Base-by-base conservation (phyloP, 2,113 vertebrate genomes). In the Ceyx melanurus region DNA sequence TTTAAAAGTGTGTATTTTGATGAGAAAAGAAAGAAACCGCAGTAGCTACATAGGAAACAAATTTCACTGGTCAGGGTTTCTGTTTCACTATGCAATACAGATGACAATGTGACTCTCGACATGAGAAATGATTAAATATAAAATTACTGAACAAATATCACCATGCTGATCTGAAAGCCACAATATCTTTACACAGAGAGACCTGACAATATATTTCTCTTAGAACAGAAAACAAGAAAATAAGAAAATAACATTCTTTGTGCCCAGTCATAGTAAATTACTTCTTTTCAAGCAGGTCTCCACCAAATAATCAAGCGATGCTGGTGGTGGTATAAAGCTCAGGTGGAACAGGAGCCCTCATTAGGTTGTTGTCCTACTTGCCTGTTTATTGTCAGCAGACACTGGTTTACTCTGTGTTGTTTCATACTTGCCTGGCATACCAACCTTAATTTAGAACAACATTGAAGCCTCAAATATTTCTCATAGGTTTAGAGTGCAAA, bases 71-170 rank as follows among this genome's bases (percentile, higher is more conserved):
- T 82, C 18, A 40, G 3, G 3, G 9, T 48, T 87, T 82, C 58
- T 10, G 2, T 15, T 65, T 21, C 5, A 15, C 26, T 76, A 25
- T 7, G 3, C 7, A 9, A 14, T 45, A 67, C 0, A 1, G 21
- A 11, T 23, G 70, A 11, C 28, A 54, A 2, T 10, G 7, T 21
- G 26, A 84, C 28, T 28, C n/a, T 35, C n/a, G 29, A 18, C 18
- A 21, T 3, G 17, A 79, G 15, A 9, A 42, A 82, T 15, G 45
- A 75, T 33, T 61, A 75, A 68, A 73, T 18, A 57, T 2, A 84
- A 42, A 71, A 85, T 15, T 57, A 68, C 15, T 22, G 6, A 64
- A 60, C 4, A 50, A 78, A 26, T 51, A 78, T 13, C n/a, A 83
- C 14, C 12, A 43, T 9, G 28, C 8, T 75, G 23, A 86, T 43